A percentile compares a stretch with the other conserved stretches of the same genome.
These are phyloP conservation scores for Eledona agricola DNA, from an alignment of 2,888 invertebrate species.

Conservation along the genomic window DNA sequence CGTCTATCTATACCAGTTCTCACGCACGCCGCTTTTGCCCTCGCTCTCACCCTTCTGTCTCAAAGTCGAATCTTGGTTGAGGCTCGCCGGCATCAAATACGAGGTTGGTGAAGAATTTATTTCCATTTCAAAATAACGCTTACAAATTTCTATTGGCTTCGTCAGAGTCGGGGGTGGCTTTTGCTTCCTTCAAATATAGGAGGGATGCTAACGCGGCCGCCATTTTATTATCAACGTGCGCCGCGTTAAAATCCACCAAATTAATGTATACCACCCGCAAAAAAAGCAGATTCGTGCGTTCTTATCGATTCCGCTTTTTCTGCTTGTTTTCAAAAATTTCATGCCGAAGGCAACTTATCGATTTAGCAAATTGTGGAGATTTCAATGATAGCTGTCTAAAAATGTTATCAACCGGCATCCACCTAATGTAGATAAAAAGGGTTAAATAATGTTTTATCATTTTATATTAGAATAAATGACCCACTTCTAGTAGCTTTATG, in stretches of 20 bases:
- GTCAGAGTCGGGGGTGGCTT: background rate
- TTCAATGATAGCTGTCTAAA: too few species aligned
- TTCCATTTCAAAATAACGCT: too few species aligned
- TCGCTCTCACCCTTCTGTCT: slow-evolving; percentile 92
- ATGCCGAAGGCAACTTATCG: too few species aligned
- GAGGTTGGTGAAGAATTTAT: too few species aligned
- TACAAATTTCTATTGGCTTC: too few species aligned
- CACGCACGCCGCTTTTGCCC: slow-evolving; percentile 88
- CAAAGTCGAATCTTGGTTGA: slow-evolving; percentile 95
- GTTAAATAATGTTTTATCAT: too few species aligned
- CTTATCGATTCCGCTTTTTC: slow-evolving; percentile 1
- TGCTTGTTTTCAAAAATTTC: background rate
- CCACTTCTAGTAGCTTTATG: too few species aligned
- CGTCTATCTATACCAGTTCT: slow-evolving; percentile 94
- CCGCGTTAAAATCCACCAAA: background rate
- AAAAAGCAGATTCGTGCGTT: background rate
- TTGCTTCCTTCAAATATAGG: background rate
- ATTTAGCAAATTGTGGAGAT: too few species aligned
- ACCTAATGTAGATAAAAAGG: too few species aligned
- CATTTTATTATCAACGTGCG: slow-evolving; percentile 13
- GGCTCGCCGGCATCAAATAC: slow-evolving; percentile 90
- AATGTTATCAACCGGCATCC: too few species aligned
- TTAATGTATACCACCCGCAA: slow-evolving; percentile 4
- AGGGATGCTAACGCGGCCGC: slow-evolving; percentile 11
- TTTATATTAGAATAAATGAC: too few species aligned